Evolutionary conservation across 2,797 vertebrate genomes (phyloP).

Genomic region (Babyrousa celebensis): DNA sequence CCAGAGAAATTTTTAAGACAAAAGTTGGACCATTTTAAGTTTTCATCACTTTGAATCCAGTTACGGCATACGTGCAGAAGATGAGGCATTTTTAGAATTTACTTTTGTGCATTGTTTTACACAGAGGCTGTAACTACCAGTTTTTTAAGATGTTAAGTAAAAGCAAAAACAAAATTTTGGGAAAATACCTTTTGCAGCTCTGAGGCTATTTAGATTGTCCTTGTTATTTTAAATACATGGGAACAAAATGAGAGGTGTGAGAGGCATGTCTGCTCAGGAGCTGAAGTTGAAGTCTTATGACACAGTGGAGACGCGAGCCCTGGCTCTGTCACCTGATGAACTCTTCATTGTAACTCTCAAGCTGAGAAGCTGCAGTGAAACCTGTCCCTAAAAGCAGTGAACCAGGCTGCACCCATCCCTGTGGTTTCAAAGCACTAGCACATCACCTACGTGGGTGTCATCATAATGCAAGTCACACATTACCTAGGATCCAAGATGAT

Average conservation of each 20-base stretch:
- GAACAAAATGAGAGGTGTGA: conserved; percentile 49
- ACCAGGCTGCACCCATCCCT: neutral
- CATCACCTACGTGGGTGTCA: neutral
- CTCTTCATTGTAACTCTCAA: neutral
- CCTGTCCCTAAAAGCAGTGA: conserved; percentile 49
- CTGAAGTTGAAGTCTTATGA: neutral
- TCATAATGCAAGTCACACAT: neutral
- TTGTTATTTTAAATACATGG: conserved; percentile 81
- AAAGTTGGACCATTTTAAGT: conserved; percentile 78
- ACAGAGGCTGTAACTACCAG: conserved; percentile 54
- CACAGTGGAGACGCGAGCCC: neutral
- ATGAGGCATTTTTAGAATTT: neutral
- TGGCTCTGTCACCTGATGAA: neutral
- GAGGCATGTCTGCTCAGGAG: conserved; percentile 38
- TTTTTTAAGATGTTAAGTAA: conserved; percentile 44
- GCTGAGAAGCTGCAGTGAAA: conserved; percentile 9
- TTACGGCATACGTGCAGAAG: conserved; percentile 39
- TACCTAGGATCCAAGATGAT: neutral
- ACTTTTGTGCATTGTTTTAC: conserved; percentile 73
- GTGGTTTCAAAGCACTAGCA: neutral
- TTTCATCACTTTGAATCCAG: conserved; percentile 68
- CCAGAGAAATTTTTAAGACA: conserved; percentile 84
- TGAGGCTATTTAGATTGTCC: conserved; percentile 63
- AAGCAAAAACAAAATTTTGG: conserved; percentile 56
- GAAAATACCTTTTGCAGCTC: conserved; percentile 73